Base-by-base conservation (phyloP, 92 coral and sea anemone genomes). In the Phymanthus crucifer region DNA sequence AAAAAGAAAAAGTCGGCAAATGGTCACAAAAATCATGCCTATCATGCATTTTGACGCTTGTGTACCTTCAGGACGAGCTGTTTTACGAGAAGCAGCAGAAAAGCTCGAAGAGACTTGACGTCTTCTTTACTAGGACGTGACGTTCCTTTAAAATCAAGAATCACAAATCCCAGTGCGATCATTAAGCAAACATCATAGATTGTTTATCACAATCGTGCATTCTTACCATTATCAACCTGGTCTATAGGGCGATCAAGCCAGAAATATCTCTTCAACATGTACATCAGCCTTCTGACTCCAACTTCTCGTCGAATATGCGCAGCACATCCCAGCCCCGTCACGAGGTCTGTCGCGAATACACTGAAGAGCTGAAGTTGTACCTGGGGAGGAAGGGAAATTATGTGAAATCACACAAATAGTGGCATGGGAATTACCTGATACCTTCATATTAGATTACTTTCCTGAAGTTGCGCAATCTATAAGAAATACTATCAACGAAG, bases 231-330 rank as follows among this genome's bases (percentile, higher is more conserved):
- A 73, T 72, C 77, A 32, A 76, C 52, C 35, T 80, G 23, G 48
- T 80, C 78, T 8, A 19, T 27, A 26, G 85, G 87, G 19, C 78
- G 82, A 21, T 86, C 82, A 26, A 96, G 88, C 96, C 98, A 91
- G 81, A 93, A 96, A 69, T 92, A 91, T 27, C 85, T 90, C 77
- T 92, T 94, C 24, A 96, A 82, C 98, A 96, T 93, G 87, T 89
- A 83, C 90, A 96, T 84, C 27, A 96, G 91, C 66, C 97, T 89
- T 88, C 91, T 96, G 81, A 96, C 96, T 57, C 99, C 99, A 87
- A 96, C 99, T 75, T 94, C 94, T 79, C 93, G 99, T 79, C 99
- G 99, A 93, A 96, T 82, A 64, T 93, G 92, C 18, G 93, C 98
- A 57, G 96, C 92, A 78, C 99, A 90, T 9, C 99, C 98, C 13